Conservation (phyloP, 2,888 invertebrate genomes). For the Rhopalosiphum nymphaeae region DNA sequence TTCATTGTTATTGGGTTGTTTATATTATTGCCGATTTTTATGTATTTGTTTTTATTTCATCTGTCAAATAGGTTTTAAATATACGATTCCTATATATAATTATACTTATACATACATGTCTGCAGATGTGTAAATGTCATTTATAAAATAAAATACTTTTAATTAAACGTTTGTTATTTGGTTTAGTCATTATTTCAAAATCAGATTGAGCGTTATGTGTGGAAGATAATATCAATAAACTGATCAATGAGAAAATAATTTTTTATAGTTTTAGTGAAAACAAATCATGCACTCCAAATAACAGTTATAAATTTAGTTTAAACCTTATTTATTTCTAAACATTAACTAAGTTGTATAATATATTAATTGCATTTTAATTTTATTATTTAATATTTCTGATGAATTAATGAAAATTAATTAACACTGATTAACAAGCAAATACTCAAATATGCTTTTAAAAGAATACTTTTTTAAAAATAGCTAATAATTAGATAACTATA, state of each 20-base stretch:
- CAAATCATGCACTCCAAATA: not conserved
- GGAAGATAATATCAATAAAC: not conserved
- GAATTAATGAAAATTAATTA: not conserved
- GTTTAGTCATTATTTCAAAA: not conserved
- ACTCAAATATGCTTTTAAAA: not conserved
- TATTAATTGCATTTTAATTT: not conserved
- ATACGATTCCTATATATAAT: not conserved
- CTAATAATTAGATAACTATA: not conserved
- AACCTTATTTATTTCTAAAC: not conserved
- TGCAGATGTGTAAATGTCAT: not conserved
- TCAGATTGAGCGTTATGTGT: not conserved
- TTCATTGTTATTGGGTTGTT: not conserved
- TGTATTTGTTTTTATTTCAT: not conserved
- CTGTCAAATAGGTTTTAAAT: not conserved
- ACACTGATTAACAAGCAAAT: not conserved
- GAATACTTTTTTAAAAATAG: not conserved
- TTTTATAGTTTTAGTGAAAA: not conserved
- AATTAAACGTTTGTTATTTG: not conserved
- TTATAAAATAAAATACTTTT: not conserved
- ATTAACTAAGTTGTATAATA: not conserved
- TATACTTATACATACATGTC: not conserved
- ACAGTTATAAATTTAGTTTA: not conserved
- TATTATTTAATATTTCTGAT: not conserved
- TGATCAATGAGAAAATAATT: not conserved
- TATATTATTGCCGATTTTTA: not conserved